phyloP scores from a whole-genome alignment of 2,888 invertebrate species.

The Cetonia aurata region DNA sequence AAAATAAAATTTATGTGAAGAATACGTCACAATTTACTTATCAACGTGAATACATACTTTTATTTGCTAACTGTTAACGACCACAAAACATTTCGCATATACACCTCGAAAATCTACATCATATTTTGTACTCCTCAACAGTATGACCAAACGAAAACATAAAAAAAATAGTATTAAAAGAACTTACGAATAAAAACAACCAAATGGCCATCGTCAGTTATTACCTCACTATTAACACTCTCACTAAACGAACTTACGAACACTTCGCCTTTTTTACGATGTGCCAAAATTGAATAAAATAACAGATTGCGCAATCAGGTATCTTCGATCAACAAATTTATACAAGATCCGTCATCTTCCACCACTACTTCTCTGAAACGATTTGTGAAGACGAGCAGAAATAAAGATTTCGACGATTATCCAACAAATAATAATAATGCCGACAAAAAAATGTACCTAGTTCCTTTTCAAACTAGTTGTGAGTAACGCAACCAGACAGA shows the following conservation, averaged over 20 bases:
- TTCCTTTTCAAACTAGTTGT: slow-evolving; percentile 16
- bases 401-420: slow-evolving; percentile 8
- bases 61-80: no score
- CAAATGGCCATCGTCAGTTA: neutral
- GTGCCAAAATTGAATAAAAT: slow-evolving; percentile 5
- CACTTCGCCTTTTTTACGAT: neutral
- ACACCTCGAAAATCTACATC: no score
- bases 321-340: slow-evolving; percentile 26
- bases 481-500: no score
- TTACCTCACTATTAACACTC: neutral
- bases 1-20: no score
- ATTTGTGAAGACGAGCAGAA: slow-evolving; percentile 24
- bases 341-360: slow-evolving; percentile 30
- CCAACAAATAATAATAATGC: slow-evolving; percentile 4
- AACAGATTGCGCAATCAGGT: slow-evolving; percentile 5
- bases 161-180: neutral
- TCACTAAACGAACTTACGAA: neutral
- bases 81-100: no score
- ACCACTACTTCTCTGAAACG: slow-evolving; percentile 13
- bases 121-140: no score
- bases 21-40: no score
- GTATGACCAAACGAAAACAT: neutral
- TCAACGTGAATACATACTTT: no score
- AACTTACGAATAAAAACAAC: slow-evolving; percentile 12
- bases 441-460: slow-evolving; percentile 15